Percentiles rank a stretch among this genome's conserved stretches.
phyloP scores from a whole-genome alignment of 2,797 vertebrate genomes.

The Hoplostethus atlanticus region DNA sequence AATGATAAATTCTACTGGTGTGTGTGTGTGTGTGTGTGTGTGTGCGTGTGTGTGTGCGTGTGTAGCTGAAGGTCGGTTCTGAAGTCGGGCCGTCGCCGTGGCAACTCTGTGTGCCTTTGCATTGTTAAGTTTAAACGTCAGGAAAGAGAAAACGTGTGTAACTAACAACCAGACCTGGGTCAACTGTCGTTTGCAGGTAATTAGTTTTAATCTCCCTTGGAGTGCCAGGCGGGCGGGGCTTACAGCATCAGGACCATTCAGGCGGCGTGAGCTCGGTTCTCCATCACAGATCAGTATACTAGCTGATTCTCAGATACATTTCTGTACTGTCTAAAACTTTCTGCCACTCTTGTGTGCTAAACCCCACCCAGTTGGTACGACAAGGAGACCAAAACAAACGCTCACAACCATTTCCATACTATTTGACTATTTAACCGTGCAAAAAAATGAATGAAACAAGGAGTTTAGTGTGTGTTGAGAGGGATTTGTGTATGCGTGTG shows the following conservation, averaged over 20 bases:
- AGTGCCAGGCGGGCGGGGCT: constrained; percentile 18
- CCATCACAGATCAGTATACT: background rate
- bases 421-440: background rate
- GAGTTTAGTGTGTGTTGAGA: background rate
- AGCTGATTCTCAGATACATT: background rate
- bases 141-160: background rate
- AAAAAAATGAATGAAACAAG: background rate
- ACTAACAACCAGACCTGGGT: constrained; percentile 10
- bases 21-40: background rate
- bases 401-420: background rate
- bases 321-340: background rate
- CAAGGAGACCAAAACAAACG: background rate
- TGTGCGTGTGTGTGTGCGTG: constrained; percentile 1
- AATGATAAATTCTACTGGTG: background rate
- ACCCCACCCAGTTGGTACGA: background rate
- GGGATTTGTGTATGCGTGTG: constrained; percentile 18
- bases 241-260: background rate
- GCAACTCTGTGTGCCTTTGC: constrained; percentile 67
- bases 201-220: constrained; percentile 28
- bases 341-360: background rate
- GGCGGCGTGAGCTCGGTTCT: background rate
- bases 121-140: constrained; percentile 49
- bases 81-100: constrained; percentile 62
- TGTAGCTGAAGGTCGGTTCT: constrained; percentile 59
- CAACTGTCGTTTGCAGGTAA: background rate